Evolutionary conservation across 2,797 vertebrate species (phyloP).

Genomic region (Alosa sapidissima): DNA sequence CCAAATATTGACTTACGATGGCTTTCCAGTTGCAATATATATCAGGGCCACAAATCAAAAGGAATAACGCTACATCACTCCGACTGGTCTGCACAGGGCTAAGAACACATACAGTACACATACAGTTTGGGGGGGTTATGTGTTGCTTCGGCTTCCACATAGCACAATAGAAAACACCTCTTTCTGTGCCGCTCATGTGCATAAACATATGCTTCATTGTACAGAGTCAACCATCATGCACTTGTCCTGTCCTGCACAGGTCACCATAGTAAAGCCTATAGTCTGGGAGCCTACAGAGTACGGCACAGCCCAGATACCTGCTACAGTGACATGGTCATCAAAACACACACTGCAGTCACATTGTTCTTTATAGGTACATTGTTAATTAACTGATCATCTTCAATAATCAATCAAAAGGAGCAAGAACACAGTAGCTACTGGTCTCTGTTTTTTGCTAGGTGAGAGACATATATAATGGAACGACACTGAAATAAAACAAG

Average conservation of each 20-base stretch:
- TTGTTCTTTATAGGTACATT: constrained; percentile 69
- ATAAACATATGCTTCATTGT: constrained; percentile 63
- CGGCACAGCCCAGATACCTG: constrained; percentile 76
- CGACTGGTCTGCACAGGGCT: neutral
- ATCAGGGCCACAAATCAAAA: neutral
- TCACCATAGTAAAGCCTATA: constrained; percentile 68
- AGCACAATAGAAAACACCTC: neutral
- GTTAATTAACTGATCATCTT: constrained; percentile 71
- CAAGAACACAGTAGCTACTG: constrained; percentile 88
- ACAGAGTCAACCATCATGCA: constrained; percentile 71
- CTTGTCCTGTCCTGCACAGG: constrained; percentile 69
- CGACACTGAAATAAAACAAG: constrained; percentile 54
- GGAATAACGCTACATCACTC: neutral
- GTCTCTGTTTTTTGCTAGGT: constrained; percentile 87
- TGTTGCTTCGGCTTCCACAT: neutral
- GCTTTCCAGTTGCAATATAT: constrained; percentile 23
- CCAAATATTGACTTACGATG: constrained; percentile 42
- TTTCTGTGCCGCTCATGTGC: neutral
- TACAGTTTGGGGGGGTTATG: neutral
- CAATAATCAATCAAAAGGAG: constrained; percentile 82
- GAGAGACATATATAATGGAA: constrained; percentile 72
- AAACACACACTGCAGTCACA: constrained; percentile 78
- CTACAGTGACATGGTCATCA: constrained; percentile 80
- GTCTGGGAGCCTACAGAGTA: constrained; percentile 40
- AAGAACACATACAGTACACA: neutral